Evolutionary conservation across 2,113 vertebrate genomes (phyloP).

Genomic region (Chloebia gouldiae): DNA sequence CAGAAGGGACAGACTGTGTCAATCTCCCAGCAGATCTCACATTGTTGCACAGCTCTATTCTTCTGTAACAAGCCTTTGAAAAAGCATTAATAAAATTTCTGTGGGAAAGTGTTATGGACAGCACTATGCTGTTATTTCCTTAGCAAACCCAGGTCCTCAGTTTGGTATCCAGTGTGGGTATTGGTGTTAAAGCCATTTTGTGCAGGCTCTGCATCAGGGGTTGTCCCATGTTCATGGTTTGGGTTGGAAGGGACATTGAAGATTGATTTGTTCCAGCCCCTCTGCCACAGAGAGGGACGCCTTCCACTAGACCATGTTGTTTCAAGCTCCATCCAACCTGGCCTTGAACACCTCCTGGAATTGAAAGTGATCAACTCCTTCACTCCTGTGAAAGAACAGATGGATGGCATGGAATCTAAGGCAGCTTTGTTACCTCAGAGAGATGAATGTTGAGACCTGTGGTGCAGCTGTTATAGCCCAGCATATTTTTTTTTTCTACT

Average conservation of each 20-base stretch:
- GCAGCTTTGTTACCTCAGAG: not conserved
- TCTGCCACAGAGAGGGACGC: not conserved
- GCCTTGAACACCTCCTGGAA: not conserved
- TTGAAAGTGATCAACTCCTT: not conserved
- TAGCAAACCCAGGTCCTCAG: not conserved
- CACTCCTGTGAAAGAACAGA: not conserved
- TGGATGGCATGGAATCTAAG: not conserved
- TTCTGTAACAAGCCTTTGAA: not conserved
- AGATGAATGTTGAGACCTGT: not conserved
- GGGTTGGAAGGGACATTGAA: not conserved
- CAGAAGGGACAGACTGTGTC: not conserved
- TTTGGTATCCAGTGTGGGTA: fast-evolving
- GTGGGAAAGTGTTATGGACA: not conserved
- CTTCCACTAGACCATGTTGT: not conserved
- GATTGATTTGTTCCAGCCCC: not conserved
- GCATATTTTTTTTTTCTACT: not conserved
- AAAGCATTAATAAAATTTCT: fast-evolving
- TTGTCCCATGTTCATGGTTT: not conserved
- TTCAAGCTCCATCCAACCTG: not conserved
- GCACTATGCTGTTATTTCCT: fast-evolving
- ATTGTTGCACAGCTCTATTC: fast-evolving
- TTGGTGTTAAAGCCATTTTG: not conserved
- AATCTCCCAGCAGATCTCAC: not conserved
- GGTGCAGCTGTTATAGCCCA: not conserved
- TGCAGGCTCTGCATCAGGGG: fast-evolving